A percentile compares a stretch with the other conserved stretches of the same genome.
Conservation (phyloP, 2,113 vertebrate species). For the Chloroceryle aenea region DNA sequence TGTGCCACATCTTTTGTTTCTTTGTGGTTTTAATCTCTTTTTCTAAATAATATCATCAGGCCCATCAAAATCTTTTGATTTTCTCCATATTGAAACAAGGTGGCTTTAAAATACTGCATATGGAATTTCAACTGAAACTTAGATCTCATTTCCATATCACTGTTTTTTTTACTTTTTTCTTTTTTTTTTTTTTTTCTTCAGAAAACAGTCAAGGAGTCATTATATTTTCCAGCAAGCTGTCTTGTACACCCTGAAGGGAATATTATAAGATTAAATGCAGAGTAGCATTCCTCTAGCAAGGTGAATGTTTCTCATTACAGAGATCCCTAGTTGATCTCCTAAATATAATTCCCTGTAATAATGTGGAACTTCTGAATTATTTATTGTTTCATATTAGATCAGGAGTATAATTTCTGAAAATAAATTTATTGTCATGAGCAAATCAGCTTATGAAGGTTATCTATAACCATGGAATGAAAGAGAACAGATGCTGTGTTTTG, state of each 20-base stretch:
- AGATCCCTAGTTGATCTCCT: conserved; percentile 77
- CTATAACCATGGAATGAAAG: conserved; percentile 65
- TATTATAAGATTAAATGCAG: conserved; percentile 81
- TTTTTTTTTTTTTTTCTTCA: conserved; percentile 24
- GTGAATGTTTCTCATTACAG: conserved; percentile 78
- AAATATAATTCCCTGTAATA: conserved; percentile 80
- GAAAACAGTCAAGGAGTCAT: conserved; percentile 72
- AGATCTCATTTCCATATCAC: conserved; percentile 69
- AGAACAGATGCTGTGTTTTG: conserved; percentile 59
- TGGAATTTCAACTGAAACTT: conserved; percentile 67
- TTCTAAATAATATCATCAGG: not conserved
- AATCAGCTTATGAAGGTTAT: conserved; percentile 76
- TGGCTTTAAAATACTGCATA: conserved; percentile 42
- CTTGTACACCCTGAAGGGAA: conserved; percentile 77
- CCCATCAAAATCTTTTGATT: conserved; percentile 57
- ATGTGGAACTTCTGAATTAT: conserved; percentile 81
- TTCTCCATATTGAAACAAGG: conserved; percentile 65
- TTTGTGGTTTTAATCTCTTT: conserved; percentile 32
- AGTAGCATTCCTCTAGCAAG: conserved; percentile 75
- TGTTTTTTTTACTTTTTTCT: conserved; percentile 66
- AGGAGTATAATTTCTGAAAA: conserved; percentile 79
- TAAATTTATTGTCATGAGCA: conserved; percentile 78
- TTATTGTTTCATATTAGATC: conserved; percentile 80
- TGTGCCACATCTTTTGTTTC: not conserved
- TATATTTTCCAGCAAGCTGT: conserved; percentile 75